Base-by-base conservation (phyloP, 2,113 vertebrate genomes). In the Rhinolophus ferrumequinum region DNA sequence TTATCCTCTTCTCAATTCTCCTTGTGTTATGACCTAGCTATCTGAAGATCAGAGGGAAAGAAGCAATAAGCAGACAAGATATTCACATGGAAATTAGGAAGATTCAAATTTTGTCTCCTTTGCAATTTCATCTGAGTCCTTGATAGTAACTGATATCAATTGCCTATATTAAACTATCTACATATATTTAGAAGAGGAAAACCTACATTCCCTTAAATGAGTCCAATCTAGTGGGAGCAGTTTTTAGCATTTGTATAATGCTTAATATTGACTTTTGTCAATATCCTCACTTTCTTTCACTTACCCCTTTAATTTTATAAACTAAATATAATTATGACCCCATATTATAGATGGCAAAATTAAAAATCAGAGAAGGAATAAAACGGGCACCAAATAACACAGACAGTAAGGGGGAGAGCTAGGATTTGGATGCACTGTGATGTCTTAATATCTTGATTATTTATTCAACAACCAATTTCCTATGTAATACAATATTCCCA, bases 231-330 rank as follows among this genome's bases (percentile, higher is more conserved):
- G 9, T 62, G 28, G 56, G 50, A 77, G 56, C 14, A 81, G 47
- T 41, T 81, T 77, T 54, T 35, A 38, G 24, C 85, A 90, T 79
- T 75, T 72, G 89, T 30, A 10, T 91, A 35, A 9, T 47, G 4
- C 33, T 93, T 52, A 2, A 44, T 83, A 90, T 47, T 66, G 38
- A 56, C 52, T 11, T 50, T 50, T 50, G 47, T 50, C 12, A 75
- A 67, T 9, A 79, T 86, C 14, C 84, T 93, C 30, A 66, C 72
- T 82, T 92, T 77, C 44, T 60, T 94, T 95, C 8, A 70, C 86
- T 84, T 47, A 50, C 28, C 21, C 44, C 7, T 13, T 66, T 90
- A 73, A 24, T 22, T 4, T 86, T 91, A 56, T 33, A 81, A 92
- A 56, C 60, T 19, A 86, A 83, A 24, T 75, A 50, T 54, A 76